Percentiles rank a stretch among this genome's conserved stretches.
Conservation (phyloP, 1,140 invertebrate species). For the Hormaphis cornu region DNA sequence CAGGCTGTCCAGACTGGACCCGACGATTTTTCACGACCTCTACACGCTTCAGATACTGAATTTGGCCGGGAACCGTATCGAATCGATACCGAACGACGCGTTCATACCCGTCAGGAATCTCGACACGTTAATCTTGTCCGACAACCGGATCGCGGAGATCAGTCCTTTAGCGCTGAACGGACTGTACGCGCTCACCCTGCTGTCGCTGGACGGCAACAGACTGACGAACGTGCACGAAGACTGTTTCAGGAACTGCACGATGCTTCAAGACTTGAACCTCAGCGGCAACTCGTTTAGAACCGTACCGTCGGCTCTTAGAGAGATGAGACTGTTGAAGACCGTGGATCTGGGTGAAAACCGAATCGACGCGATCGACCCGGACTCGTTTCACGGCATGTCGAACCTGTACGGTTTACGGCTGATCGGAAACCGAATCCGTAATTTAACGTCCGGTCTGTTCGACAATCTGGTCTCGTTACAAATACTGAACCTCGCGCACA, state of each 20-base stretch:
- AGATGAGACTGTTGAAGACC: slow-evolving; percentile 64
- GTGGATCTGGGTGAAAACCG: slow-evolving; percentile 73
- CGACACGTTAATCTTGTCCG: slow-evolving; percentile 66
- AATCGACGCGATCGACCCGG: slow-evolving; percentile 63
- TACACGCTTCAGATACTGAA: slow-evolving; percentile 75
- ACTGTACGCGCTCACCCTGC: slow-evolving; percentile 62
- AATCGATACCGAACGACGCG: slow-evolving; percentile 66
- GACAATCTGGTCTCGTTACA: slow-evolving; percentile 69
- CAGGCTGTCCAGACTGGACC: slow-evolving; percentile 65
- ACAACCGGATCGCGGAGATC: slow-evolving; percentile 65
- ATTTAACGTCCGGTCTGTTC: slow-evolving; percentile 71
- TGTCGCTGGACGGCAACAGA: slow-evolving; percentile 71
- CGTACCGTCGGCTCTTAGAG: slow-evolving; percentile 63
- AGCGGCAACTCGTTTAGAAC: slow-evolving; percentile 65
- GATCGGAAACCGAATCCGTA: slow-evolving; percentile 79
- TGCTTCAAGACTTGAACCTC: slow-evolving; percentile 68
- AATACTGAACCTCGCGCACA: slow-evolving; percentile 79
- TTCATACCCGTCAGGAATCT: slow-evolving; percentile 75
- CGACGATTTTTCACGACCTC: slow-evolving; percentile 66
- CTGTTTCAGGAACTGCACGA: slow-evolving; percentile 70
- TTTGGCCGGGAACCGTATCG: slow-evolving; percentile 66
- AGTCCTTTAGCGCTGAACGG: slow-evolving; percentile 69
- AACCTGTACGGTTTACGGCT: slow-evolving; percentile 71
- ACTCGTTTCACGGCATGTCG: slow-evolving; percentile 69
- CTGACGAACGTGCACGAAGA: slow-evolving; percentile 65